Evolutionary conservation across 2,888 invertebrate genomes (phyloP).

Genomic region (Dermolepida albohirtum): DNA sequence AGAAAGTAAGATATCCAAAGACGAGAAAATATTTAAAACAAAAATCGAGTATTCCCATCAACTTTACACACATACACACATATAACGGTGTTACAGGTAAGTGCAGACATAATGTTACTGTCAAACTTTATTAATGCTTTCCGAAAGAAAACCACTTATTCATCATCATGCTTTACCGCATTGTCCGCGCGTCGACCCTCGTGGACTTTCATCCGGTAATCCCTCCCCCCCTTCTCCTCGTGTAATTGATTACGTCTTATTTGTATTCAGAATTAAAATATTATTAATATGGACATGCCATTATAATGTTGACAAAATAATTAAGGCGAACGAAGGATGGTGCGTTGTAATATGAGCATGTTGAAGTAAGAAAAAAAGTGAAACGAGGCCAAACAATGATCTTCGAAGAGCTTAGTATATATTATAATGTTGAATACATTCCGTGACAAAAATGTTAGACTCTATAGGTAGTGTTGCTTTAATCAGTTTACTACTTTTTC

Average conservation of each 20-base stretch:
- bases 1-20: neutral
- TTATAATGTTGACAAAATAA: constrained; percentile 36
- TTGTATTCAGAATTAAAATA: constrained; percentile 36
- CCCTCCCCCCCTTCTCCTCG: neutral
- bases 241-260: constrained; percentile 34
- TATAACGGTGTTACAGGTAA: too few species aligned
- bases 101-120: constrained; percentile 30
- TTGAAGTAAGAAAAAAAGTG: neutral
- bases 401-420: too few species aligned
- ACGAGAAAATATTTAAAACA: neutral
- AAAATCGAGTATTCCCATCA: neutral
- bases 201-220: neutral
- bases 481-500: too few species aligned
- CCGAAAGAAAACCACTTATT: constrained; percentile 24
- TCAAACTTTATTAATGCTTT: constrained; percentile 31
- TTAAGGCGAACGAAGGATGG: constrained; percentile 18
- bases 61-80: neutral
- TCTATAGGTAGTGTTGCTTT: too few species aligned
- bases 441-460: too few species aligned
- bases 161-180: neutral
- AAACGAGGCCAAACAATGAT: neutral
- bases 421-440: too few species aligned
- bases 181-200: neutral
- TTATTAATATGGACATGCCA: constrained; percentile 30
- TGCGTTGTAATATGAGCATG: neutral